Evolutionary conservation across 2,113 vertebrate genomes (phyloP), one percentile per base, ranked within the genome.

Genomic region (Egretta garzetta): DNA sequence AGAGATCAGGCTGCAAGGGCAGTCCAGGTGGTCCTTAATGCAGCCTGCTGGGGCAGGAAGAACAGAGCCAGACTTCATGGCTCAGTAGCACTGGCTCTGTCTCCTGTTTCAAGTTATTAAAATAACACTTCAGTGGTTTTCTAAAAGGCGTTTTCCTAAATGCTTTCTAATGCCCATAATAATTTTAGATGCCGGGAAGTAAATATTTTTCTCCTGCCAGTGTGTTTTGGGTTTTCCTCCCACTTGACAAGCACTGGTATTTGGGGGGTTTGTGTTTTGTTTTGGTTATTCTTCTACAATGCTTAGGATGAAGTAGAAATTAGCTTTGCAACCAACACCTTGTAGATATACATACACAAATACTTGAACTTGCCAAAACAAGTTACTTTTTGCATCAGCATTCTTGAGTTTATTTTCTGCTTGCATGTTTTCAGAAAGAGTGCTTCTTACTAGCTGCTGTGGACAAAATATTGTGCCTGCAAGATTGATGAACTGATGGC

Each of bases 361-460:
- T 81, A 49, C 35, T 81, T 91, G 41, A 84, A 90, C 60, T 87
- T 93, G 93, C 71, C 93, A 95, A 93, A 96, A 91, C 89, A 96
- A 94, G 87, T 93, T 96, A 73, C 82, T 96, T 97, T 96, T 94
- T 96, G 66, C 91, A 93, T 93, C 58, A 89, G 80, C 63, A 86
- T 91, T 86, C 81, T 26, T 71, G 64, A 84, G 58, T 95, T 89
- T 93, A 55, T 96, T 95, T 87, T 91, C 88, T 95, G 72, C 79
- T 92, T 93, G 56, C 33, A 24, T 77, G 45, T 93, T 96, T 95
- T 92, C 64, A 93, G 77, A 84, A 88, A 93, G 56, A 84, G 45
- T 30, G 23, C 50, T 88, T 86, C 27, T 95, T 91, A 72, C 67
- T 49, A 96, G 80, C 68, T 85, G 41, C n/a, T 59, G 33, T 85